Evolutionary conservation across 2,113 vertebrate genomes (phyloP).

Genomic region (Apus apus): DNA sequence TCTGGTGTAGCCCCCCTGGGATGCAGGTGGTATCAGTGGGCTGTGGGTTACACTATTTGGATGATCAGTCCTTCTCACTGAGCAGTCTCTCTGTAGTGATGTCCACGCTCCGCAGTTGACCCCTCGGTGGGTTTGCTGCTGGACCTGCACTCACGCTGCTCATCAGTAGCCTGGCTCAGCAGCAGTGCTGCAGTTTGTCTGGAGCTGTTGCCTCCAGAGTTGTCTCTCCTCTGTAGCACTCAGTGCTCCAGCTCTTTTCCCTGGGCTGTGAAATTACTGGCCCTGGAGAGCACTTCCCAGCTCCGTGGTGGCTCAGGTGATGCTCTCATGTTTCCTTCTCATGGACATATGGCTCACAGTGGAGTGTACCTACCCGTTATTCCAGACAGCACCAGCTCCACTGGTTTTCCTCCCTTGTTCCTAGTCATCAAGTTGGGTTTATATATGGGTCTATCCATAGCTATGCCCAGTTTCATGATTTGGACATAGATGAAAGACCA

Average conservation of each 20-base stretch:
- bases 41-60: not conserved
- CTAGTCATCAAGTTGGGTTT: not conserved
- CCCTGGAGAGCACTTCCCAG: not conserved
- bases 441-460: not conserved
- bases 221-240: not conserved
- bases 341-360: accelerated
- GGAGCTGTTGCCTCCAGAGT: not conserved
- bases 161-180: not conserved
- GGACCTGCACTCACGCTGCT: accelerated
- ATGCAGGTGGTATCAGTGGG: not conserved
- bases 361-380: accelerated
- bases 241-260: not conserved
- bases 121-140: not conserved
- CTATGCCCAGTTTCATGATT: not conserved
- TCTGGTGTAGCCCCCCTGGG: not conserved
- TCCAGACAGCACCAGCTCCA: not conserved
- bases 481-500: not conserved
- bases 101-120: not conserved
- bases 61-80: not conserved
- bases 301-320: accelerated
- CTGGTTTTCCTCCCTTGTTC: not conserved
- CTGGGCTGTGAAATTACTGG: not conserved
- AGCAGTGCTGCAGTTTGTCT: not conserved
- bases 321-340: not conserved
- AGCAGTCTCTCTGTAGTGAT: not conserved